phyloP scores from a whole-genome alignment of 2,797 vertebrate genomes.

The Pithecia hirsuta region DNA sequence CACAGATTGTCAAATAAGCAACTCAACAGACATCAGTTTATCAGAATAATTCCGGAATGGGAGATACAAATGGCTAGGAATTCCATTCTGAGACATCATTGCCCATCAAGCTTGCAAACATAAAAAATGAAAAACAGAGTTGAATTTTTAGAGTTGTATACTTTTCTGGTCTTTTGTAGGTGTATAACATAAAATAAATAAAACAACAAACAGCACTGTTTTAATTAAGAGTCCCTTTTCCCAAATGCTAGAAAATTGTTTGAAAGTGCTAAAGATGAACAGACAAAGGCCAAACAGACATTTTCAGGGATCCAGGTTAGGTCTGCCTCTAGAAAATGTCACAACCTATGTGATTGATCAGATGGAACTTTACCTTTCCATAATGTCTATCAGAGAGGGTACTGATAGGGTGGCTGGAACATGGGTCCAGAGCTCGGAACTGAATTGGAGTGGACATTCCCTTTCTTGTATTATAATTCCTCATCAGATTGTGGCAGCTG shows the following conservation, averaged over 20 bases:
- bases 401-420: background rate
- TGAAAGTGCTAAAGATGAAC: background rate
- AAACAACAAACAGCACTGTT: background rate
- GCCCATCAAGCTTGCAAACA: constrained; percentile 25
- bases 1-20: constrained; percentile 25
- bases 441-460: background rate
- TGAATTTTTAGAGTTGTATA: constrained; percentile 4
- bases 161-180: background rate
- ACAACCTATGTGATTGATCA: background rate
- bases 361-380: background rate
- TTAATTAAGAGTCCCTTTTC: background rate
- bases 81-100: background rate
- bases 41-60: background rate
- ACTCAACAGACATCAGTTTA: background rate
- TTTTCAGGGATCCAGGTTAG: background rate
- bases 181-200: background rate
- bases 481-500: background rate
- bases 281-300: background rate
- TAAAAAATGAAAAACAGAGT: constrained; percentile 23
- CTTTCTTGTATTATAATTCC: background rate
- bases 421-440: background rate
- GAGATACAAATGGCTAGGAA: background rate
- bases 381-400: background rate
- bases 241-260: background rate
- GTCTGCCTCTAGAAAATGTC: background rate